These are phyloP conservation scores for Ormyrus pomaceus DNA, from an alignment of 2,888 invertebrate species.

Conservation along the genomic window DNA sequence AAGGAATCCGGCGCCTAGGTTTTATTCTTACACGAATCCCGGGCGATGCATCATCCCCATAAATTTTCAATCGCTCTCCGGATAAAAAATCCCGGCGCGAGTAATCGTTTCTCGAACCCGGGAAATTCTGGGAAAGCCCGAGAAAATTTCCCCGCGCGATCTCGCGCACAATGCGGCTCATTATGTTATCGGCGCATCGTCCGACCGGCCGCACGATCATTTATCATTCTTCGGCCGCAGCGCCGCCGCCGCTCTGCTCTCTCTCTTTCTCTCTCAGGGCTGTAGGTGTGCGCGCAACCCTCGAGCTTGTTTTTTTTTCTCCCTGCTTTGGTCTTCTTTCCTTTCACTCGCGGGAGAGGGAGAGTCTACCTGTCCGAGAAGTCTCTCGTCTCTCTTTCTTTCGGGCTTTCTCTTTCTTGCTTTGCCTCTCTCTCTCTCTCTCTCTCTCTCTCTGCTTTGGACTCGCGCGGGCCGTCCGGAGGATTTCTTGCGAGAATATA, in stretches of 20 bases:
- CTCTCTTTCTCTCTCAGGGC: no score
- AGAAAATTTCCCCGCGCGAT: not conserved
- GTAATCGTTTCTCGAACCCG: no score
- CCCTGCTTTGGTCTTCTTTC: not conserved
- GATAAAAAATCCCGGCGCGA: no score
- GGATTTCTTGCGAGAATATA: no score
- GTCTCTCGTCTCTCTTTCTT: constrained; percentile 17
- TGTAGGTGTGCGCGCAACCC: constrained; percentile 28
- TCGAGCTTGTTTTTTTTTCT: constrained; percentile 17
- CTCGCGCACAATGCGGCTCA: constrained; percentile 64
- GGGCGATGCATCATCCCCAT: no score
- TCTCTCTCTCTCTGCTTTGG: not conserved
- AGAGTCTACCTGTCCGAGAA: constrained; percentile 37
- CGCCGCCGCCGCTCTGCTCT: not conserved
- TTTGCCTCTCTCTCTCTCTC: constrained; percentile 37
- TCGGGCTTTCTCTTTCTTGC: not conserved
- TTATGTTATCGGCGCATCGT: constrained; percentile 70
- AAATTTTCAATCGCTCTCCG: no score
- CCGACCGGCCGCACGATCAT: constrained; percentile 63
- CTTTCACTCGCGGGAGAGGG: constrained; percentile 32
- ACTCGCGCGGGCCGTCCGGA: no score
- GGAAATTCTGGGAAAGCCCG: no score
- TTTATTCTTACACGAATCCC: no score
- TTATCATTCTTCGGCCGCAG: constrained; percentile 67
- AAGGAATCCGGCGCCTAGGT: no score